Base-by-base conservation (phyloP, 2,888 invertebrate genomes). In the Thysanoteuthis rhombus region DNA sequence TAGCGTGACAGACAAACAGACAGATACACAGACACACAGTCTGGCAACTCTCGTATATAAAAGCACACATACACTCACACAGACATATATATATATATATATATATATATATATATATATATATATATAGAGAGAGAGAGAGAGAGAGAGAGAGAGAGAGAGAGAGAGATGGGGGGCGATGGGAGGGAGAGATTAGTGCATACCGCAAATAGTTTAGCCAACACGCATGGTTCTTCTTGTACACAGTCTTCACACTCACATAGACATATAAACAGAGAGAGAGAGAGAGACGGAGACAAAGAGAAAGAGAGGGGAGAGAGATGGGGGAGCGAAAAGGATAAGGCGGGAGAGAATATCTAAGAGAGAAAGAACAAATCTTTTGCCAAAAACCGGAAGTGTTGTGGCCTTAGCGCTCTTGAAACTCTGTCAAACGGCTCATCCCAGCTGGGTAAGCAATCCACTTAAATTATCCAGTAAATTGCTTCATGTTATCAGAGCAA, bases 381-480 rank as follows among this genome's bases (percentile, higher is more conserved):
- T 32, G 8, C 75, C 75, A n/a, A 75, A 75, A 75, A 75, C 75
- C 75, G 75, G 75, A 75, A 75, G 75, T 75, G n/a, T 75, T 75
- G 75, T 75, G 75, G 75, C n/a, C 75, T 75, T n/a, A 75, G 36
- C 75, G n/a, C 75, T 75, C 75, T 75, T 75, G 75, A 75, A 75
- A 75, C n/a, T n/a, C 75, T 75, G 75, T 75, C 75, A 75, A 75
- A 75, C 16, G 75, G 75, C 36, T n/a, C 75, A 75, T n/a, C 75
- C n/a, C 75, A 75, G 75, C 75, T 75, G 75, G n/a, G 75, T 75
- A 75, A 75, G 75, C n/a, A 75, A 75, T 75, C 75, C n/a, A 75
- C 75, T 75, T 75, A 75, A 75, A 75, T 75, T 75, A 75, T 75
- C 75, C 75, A 75, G 75, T 36, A 75, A 75, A 75, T 75, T 75